Conservation (phyloP, 2,888 invertebrate genomes). For the Athalia cordata region DNA sequence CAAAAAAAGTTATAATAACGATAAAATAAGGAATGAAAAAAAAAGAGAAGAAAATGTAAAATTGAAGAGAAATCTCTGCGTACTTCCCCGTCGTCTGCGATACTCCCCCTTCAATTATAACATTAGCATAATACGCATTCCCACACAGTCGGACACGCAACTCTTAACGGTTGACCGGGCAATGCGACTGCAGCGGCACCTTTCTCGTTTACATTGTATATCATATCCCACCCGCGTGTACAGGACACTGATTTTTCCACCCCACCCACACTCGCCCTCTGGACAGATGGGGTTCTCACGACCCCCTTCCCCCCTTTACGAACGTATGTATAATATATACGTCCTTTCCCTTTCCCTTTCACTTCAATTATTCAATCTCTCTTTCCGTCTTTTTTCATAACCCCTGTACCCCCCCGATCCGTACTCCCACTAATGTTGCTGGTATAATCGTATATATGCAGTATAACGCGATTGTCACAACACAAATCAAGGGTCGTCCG, state of each 20-base stretch:
- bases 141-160: conserved; percentile 59
- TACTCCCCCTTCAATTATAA: conserved; percentile 58
- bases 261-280: conserved; percentile 60
- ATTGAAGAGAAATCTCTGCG: not conserved
- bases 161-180: conserved; percentile 44
- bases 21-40: not conserved
- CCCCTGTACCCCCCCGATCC: not conserved
- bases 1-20: not conserved
- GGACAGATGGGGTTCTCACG: conserved; percentile 71
- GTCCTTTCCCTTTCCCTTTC: conserved; percentile 48
- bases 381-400: conserved; percentile 1
- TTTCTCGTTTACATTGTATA: conserved; percentile 50
- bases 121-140: conserved; percentile 63
- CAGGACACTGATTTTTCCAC: conserved; percentile 70
- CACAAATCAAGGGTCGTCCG: no score
- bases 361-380: conserved; percentile 2
- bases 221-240: no score
- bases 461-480: conserved; percentile 48
- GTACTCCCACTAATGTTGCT: no score
- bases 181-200: conserved; percentile 11
- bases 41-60: not conserved
- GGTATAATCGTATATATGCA: conserved; percentile 30
- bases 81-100: not conserved
- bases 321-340: no score
- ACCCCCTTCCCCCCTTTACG: conserved; percentile 4